Evolutionary conservation across 2,888 invertebrate species (phyloP).

Genomic region (Drosophila peninsularis): DNA sequence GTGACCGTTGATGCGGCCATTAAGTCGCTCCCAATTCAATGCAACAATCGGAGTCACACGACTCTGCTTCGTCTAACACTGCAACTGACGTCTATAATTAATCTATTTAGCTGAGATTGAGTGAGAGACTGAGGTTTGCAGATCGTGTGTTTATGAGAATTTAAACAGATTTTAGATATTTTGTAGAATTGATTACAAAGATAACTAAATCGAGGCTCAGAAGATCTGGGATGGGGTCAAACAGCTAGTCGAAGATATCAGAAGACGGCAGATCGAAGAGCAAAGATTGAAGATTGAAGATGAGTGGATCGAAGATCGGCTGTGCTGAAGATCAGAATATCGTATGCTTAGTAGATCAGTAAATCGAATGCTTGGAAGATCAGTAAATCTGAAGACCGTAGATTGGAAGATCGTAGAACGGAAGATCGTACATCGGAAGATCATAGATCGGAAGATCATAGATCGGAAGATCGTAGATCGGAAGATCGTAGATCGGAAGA

Average conservation of each 20-base stretch:
- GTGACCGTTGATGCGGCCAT: slow-evolving; percentile 32
- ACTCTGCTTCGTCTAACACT: background rate
- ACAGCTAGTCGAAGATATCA: no score
- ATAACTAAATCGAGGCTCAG: no score
- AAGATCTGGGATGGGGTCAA: no score
- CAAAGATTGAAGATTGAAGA: background rate
- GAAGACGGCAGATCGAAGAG: background rate
- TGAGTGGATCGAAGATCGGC: no score
- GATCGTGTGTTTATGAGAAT: no score
- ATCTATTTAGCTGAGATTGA: background rate
- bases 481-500: background rate
- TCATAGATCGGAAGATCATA: background rate
- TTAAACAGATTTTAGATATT: no score
- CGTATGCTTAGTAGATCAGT: no score
- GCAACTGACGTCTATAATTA: background rate
- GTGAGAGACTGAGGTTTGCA: no score
- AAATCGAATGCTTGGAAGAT: no score
- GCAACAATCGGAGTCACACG: slow-evolving; percentile 8
- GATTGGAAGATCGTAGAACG: background rate
- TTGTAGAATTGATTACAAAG: no score
- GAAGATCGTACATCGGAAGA: background rate
- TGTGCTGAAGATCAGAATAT: no score
- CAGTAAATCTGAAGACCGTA: background rate
- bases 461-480: background rate
- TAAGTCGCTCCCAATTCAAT: slow-evolving; percentile 13